phyloP scores from a whole-genome alignment of 1,140 invertebrate species.

The Panagrolaimus sp. region DNA sequence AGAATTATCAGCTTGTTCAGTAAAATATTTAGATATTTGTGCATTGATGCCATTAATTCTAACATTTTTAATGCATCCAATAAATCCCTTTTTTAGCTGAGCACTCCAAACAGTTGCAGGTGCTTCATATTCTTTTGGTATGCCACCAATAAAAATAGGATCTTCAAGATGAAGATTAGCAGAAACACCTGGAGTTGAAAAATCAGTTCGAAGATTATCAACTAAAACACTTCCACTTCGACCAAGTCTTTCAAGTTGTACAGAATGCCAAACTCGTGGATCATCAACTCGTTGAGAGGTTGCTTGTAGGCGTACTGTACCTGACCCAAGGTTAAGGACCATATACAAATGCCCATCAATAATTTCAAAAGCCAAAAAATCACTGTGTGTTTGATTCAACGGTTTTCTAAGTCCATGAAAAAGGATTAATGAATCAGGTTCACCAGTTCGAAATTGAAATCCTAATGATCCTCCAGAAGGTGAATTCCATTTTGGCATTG shows the following conservation, averaged over 20 bases:
- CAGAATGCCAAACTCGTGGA: slow-evolving; percentile 77
- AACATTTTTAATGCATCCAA: slow-evolving; percentile 88
- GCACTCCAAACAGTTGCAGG: slow-evolving; percentile 85
- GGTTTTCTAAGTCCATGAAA: slow-evolving; percentile 77
- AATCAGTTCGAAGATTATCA: slow-evolving; percentile 80
- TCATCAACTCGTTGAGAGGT: slow-evolving; percentile 78
- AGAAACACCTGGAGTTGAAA: slow-evolving; percentile 73
- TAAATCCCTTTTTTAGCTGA: slow-evolving; percentile 79
- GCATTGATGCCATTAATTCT: slow-evolving; percentile 83
- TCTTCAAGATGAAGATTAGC: slow-evolving; percentile 66
- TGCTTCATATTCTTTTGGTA: slow-evolving; percentile 65
- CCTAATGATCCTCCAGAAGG: slow-evolving; percentile 52
- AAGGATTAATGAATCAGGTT: slow-evolving; percentile 83
- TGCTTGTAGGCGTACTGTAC: slow-evolving; percentile 72
- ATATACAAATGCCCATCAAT: slow-evolving; percentile 85
- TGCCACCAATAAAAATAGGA: slow-evolving; percentile 79
- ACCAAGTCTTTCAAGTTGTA: slow-evolving; percentile 73
- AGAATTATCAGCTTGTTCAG: background rate
- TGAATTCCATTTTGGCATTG: slow-evolving; percentile 55
- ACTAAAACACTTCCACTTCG: slow-evolving; percentile 80
- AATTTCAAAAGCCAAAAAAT: slow-evolving; percentile 87
- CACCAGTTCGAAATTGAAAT: slow-evolving; percentile 74
- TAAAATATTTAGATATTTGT: slow-evolving; percentile 66
- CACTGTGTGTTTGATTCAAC: slow-evolving; percentile 63
- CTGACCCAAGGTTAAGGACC: slow-evolving; percentile 83